These are phyloP conservation scores for Probosciger aterrimus DNA, from an alignment of 2,113 vertebrate genomes.

Conservation along the genomic window DNA sequence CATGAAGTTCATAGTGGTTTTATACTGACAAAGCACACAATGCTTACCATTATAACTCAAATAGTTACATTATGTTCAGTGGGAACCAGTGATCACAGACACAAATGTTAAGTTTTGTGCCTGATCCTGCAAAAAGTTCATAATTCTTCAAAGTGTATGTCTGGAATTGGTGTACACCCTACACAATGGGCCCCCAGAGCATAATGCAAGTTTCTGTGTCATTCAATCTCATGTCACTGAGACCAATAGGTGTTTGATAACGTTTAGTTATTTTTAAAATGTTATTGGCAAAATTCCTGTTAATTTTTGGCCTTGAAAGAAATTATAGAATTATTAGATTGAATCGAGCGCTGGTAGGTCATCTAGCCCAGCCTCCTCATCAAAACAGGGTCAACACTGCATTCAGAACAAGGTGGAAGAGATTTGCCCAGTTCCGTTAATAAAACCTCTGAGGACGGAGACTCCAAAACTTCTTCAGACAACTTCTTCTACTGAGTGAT, in stretches of 20 bases:
- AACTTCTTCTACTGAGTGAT: background rate
- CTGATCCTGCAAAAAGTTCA: background rate
- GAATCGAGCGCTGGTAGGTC: background rate
- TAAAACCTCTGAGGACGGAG: background rate
- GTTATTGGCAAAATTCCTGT: background rate
- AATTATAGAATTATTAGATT: background rate
- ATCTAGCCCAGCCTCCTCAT: background rate
- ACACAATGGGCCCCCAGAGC: background rate
- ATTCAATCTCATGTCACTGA: background rate
- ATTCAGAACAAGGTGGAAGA: background rate
- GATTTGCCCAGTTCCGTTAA: background rate
- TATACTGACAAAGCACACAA: background rate
- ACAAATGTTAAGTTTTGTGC: background rate
- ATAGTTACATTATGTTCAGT: background rate
- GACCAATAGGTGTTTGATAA: background rate
- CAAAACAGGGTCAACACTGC: background rate
- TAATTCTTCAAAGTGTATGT: background rate
- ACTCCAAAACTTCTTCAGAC: background rate
- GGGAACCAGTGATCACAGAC: background rate
- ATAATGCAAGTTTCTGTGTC: background rate
- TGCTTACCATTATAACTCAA: background rate
- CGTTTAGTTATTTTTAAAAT: background rate
- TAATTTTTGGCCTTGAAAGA: background rate
- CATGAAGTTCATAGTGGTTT: background rate
- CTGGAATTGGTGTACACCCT: background rate